A percentile compares a stretch with the other conserved stretches of the same genome.
Evolutionary conservation across 2,113 vertebrate species (phyloP).

Genomic region (Piprites chloris): DNA sequence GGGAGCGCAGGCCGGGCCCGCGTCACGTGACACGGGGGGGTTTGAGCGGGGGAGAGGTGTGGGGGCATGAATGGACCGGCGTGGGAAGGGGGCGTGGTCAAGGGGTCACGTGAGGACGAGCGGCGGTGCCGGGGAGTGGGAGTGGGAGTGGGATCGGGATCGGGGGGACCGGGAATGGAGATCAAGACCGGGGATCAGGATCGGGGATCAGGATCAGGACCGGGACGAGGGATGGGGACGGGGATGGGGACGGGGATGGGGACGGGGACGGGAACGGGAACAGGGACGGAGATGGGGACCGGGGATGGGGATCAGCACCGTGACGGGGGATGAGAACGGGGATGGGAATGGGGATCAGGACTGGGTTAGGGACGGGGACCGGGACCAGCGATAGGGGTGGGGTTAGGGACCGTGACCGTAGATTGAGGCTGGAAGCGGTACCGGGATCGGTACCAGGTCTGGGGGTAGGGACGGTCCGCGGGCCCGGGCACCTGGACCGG

Average conservation of each 20-base stretch:
- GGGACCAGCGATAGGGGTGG: too few species aligned
- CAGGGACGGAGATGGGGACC: too few species aligned
- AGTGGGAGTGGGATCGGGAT: too few species aligned
- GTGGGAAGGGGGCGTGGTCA: neutral
- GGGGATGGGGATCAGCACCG: too few species aligned
- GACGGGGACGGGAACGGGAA: too few species aligned
- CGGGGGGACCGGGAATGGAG: neutral
- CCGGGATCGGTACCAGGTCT: too few species aligned
- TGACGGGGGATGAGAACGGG: neutral
- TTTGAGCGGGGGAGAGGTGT: neutral
- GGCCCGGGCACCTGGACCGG: neutral
- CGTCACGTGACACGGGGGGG: slow-evolving; percentile 2
- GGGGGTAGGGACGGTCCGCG: neutral
- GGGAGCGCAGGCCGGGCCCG: neutral
- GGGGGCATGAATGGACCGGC: neutral
- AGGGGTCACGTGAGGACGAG: neutral
- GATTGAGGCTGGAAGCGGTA: too few species aligned
- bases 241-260: too few species aligned
- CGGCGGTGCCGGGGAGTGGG: neutral
- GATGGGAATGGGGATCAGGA: neutral
- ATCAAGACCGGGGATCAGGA: too few species aligned
- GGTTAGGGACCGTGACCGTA: too few species aligned
- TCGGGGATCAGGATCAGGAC: too few species aligned
- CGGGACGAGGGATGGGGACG: too few species aligned
- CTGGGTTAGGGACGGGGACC: neutral